A percentile compares a stretch with the other conserved stretches of the same genome.
Conservation (phyloP, 2,888 invertebrate genomes). For the Tanaodytes sp. region DNA sequence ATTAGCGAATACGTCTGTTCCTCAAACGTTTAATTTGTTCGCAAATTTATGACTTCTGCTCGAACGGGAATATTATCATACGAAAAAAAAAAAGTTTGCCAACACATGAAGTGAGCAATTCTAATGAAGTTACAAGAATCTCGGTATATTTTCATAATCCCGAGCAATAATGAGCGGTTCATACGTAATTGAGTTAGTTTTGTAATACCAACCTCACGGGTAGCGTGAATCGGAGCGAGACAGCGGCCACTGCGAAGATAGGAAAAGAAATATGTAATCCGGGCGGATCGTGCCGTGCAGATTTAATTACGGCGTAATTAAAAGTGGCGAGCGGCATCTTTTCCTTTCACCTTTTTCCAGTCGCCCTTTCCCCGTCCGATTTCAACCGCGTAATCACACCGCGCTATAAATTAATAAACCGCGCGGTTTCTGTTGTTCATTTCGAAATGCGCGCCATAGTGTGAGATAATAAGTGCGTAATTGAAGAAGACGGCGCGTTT, state of each 20-base stretch:
- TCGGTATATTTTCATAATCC: constrained; percentile 37
- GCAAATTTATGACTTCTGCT: no score
- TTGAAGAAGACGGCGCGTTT: constrained; percentile 62
- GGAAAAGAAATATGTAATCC: constrained; percentile 56
- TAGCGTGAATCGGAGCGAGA: constrained; percentile 1
- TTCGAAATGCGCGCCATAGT: constrained; percentile 53
- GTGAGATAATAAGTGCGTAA: constrained; percentile 65
- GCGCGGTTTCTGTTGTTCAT: constrained; percentile 63
- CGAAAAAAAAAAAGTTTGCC: no score
- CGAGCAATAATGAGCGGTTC: constrained; percentile 33
- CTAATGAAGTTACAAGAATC: no score
- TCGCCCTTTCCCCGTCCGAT: constrained; percentile 48
- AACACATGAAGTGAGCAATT: no score
- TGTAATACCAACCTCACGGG: constrained; percentile 19
- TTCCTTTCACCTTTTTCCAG: constrained; percentile 35
- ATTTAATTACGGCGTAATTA: constrained; percentile 70
- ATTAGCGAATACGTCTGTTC: no score
- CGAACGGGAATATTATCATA: no score
- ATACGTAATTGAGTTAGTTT: constrained; percentile 45
- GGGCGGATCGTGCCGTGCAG: constrained; percentile 44
- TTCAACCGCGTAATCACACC: constrained; percentile 61
- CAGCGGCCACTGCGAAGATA: constrained; percentile 24
- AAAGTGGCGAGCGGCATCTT: constrained; percentile 60
- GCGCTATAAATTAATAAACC: constrained; percentile 71
- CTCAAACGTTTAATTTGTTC: no score